Evolutionary conservation across 2,888 invertebrate species (phyloP).

Genomic region (Drosophila atripex): DNA sequence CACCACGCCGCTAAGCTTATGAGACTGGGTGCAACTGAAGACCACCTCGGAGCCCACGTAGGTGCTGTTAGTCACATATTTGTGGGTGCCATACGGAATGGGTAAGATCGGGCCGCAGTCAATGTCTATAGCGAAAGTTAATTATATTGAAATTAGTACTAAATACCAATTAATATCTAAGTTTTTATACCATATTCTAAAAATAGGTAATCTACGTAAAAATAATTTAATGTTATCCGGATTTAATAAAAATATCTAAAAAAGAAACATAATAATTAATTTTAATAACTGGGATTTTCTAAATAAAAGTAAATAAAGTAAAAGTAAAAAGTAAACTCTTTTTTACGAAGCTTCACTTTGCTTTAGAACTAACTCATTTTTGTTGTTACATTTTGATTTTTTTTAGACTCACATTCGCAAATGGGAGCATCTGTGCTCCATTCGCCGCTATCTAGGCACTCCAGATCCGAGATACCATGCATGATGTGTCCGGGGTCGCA

Average conservation of each 20-base stretch:
- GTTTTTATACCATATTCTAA: no score
- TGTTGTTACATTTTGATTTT: not conserved
- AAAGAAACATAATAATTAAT: no score
- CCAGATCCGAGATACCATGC: constrained; percentile 88
- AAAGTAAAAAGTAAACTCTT: no score
- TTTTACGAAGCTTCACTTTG: no score
- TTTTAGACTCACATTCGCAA: constrained; percentile 90
- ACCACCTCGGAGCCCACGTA: constrained; percentile 91
- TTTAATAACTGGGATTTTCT: no score
- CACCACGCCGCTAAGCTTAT: constrained; percentile 90
- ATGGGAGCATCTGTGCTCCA: constrained; percentile 93
- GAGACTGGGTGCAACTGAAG: constrained; percentile 92
- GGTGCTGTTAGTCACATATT: constrained; percentile 91
- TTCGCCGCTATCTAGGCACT: constrained; percentile 90
- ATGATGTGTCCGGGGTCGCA: constrained; percentile 94
- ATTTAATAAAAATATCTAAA: no score
- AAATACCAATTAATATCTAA: not conserved
- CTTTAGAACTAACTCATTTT: not conserved
- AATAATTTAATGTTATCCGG: no score
- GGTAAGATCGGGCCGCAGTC: constrained; percentile 94
- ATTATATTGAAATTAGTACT: not conserved
- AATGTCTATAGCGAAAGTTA: constrained; percentile 86
- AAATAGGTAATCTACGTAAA: no score
- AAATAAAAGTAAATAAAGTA: no score
- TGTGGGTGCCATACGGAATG: constrained; percentile 90